Evolutionary conservation across 2,888 invertebrate species (phyloP).

Genomic region (Drosophila leonis): DNA sequence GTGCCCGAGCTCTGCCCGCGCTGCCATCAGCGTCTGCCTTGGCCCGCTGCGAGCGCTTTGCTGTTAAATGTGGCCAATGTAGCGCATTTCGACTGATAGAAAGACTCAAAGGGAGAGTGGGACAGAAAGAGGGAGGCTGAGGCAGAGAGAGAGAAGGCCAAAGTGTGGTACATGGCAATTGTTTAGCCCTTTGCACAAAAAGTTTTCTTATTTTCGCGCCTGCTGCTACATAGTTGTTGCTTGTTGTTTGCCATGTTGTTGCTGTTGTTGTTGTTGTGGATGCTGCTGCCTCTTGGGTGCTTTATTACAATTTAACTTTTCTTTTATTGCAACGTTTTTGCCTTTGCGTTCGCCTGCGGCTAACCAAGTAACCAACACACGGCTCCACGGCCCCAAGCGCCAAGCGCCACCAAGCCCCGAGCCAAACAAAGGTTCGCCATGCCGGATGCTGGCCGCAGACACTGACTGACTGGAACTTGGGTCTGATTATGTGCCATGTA

Average conservation of each 20-base stretch:
- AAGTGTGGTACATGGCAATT: conserved; percentile 54
- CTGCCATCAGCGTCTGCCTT: conserved; percentile 1
- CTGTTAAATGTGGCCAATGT: conserved; percentile 57
- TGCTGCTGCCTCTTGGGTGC: conserved; percentile 61
- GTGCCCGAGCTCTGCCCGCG: not conserved
- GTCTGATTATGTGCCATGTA: conserved; percentile 58
- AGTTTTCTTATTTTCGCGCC: conserved; percentile 71
- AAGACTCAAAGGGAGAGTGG: not conserved
- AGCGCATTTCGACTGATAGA: conserved; percentile 28
- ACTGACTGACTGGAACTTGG: conserved; percentile 43
- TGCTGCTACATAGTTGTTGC: conserved; percentile 46
- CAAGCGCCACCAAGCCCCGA: conserved; percentile 20
- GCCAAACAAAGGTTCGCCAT: conserved; percentile 30
- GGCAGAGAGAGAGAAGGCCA: not conserved
- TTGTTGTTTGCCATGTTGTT: conserved; percentile 21
- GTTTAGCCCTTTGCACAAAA: conserved; percentile 63
- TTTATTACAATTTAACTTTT: conserved; percentile 80
- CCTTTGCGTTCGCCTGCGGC: conserved; percentile 63
- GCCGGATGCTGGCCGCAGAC: conserved; percentile 34
- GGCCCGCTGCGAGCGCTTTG: conserved; percentile 45
- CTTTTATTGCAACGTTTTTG: conserved; percentile 75
- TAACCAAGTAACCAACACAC: conserved; percentile 52
- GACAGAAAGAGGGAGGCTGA: not conserved
- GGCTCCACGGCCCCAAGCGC: conserved; percentile 16
- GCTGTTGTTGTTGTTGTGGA: conserved; percentile 26